phyloP scores from a whole-genome alignment of 2,797 vertebrate species.

The Margarornis squamiger region DNA sequence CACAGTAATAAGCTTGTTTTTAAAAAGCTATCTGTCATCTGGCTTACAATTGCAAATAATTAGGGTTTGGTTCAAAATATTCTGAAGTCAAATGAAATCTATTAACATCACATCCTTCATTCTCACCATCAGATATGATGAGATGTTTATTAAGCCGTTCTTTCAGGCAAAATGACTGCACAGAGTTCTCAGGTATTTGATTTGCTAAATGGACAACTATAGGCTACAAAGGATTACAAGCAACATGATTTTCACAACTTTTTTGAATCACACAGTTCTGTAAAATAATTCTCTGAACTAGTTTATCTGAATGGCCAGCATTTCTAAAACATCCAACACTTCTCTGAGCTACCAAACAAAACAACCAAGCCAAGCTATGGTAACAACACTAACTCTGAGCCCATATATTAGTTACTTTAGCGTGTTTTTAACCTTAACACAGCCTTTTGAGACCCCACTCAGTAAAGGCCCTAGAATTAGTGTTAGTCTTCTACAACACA shows the following conservation, averaged over 20 bases:
- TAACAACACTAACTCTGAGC: neutral
- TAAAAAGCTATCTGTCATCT: neutral
- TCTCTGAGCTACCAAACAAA: neutral
- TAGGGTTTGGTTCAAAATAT: neutral
- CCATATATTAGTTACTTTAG: neutral
- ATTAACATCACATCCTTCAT: neutral
- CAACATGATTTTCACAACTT: neutral
- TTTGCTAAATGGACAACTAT: neutral
- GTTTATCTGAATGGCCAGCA: neutral
- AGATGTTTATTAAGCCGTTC: neutral
- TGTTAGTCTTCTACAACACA: neutral
- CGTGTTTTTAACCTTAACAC: neutral
- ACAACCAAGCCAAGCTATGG: accelerated
- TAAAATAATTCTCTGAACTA: neutral
- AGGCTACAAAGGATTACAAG: neutral
- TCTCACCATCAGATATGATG: neutral
- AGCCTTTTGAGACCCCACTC: neutral
- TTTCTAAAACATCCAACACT: neutral
- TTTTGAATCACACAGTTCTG: neutral
- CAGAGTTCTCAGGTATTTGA: neutral
- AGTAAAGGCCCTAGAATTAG: neutral
- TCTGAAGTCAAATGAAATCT: neutral
- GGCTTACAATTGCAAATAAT: neutral
- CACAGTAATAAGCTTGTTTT: neutral
- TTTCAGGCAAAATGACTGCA: neutral